phyloP scores from a whole-genome alignment of 2,113 vertebrate genomes.

The Bos indicus region DNA sequence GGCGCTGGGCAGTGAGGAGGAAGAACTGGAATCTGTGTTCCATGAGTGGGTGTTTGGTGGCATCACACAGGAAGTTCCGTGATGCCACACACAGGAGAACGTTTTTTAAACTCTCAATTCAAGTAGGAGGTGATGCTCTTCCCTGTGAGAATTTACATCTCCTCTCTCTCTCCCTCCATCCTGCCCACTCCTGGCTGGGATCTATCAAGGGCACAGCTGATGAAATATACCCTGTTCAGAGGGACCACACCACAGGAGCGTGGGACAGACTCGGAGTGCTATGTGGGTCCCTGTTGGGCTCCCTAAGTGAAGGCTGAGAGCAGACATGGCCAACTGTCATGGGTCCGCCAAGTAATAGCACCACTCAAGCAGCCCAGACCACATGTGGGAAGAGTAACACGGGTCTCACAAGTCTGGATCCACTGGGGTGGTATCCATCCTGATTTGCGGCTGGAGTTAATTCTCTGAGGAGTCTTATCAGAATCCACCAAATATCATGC shows the following conservation, averaged over 20 bases:
- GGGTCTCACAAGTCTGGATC: neutral
- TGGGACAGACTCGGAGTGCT: fast-evolving
- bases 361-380: fast-evolving
- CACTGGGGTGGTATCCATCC: fast-evolving
- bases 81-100: neutral
- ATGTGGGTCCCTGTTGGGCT: fast-evolving
- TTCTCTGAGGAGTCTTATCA: neutral
- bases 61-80: neutral
- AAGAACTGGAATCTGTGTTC: neutral
- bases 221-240: neutral
- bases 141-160: neutral
- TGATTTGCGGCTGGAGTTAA: neutral
- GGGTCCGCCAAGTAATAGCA: fast-evolving
- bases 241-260: fast-evolving
- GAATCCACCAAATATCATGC: neutral
- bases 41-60: neutral
- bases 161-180: neutral
- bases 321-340: fast-evolving
- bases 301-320: neutral
- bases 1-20: neutral
- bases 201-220: neutral
- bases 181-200: neutral
- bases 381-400: fast-evolving
- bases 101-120: neutral
- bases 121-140: slow-evolving; percentile 25